Evolutionary conservation across 2,888 invertebrate genomes (phyloP).

Genomic region (Chrysolina americana): DNA sequence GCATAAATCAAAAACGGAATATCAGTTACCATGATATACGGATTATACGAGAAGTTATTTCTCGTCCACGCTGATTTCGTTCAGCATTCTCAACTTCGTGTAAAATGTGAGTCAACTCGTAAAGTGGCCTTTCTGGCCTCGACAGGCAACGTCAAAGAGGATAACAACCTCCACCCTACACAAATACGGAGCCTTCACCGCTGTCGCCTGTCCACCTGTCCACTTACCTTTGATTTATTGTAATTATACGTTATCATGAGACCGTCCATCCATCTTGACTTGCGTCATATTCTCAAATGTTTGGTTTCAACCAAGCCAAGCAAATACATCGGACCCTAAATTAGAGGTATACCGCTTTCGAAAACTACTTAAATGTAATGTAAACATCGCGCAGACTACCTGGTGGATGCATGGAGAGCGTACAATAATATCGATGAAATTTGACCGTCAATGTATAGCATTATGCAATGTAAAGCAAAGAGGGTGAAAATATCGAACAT

Average conservation of each 20-base stretch:
- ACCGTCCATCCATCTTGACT: constrained; percentile 58
- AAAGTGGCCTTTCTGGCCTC: constrained; percentile 11
- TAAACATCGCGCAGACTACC: constrained; percentile 20
- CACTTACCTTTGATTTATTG: constrained; percentile 60
- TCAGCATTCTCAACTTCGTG: neutral
- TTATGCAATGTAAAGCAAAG: neutral
- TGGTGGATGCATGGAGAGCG: neutral
- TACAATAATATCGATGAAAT: neutral
- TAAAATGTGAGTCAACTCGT: constrained; percentile 12
- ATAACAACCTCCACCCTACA: constrained; percentile 42
- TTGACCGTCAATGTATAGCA: neutral
- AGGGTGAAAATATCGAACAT: no score
- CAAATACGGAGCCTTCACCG: constrained; percentile 39
- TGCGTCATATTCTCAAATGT: constrained; percentile 50
- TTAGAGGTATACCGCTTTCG: constrained; percentile 23
- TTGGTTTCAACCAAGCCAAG: constrained; percentile 45
- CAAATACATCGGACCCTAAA: constrained; percentile 42
- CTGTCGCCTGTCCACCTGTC: constrained; percentile 56
- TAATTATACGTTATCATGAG: constrained; percentile 60
- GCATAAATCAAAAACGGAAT: constrained; percentile 6
- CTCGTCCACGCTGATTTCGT: neutral
- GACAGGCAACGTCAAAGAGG: constrained; percentile 28
- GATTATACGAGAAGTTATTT: neutral
- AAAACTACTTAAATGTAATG: constrained; percentile 18
- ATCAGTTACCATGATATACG: constrained; percentile 4